Percentiles rank a stretch among this genome's conserved stretches.
These are phyloP conservation scores for Lamellibrachia satsuma DNA, from an alignment of 2,888 invertebrate genomes.

Conservation along the genomic window DNA sequence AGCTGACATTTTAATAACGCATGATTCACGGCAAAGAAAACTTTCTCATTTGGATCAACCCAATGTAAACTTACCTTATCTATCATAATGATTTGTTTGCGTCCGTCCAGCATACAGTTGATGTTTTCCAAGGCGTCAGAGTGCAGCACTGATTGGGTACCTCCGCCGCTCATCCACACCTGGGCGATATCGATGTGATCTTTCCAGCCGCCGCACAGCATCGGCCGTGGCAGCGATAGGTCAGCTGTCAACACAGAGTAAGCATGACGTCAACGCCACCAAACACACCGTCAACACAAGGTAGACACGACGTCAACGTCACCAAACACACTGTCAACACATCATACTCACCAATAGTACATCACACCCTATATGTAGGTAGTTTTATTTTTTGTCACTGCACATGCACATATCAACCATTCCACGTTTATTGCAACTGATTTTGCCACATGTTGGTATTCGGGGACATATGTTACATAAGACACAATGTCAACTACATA, in stretches of 20 bases:
- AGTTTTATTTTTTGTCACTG: no score
- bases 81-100: conserved; percentile 59
- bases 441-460: no score
- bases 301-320: no score
- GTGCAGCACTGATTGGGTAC: conserved; percentile 65
- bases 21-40: no score
- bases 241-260: conserved; percentile 44
- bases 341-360: neutral
- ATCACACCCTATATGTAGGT: no score
- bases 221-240: conserved; percentile 48
- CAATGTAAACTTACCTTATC: conserved; percentile 38
- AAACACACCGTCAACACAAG: neutral
- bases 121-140: conserved; percentile 64
- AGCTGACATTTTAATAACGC: no score
- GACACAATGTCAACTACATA: no score
- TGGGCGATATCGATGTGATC: conserved; percentile 49
- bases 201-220: conserved; percentile 52
- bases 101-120: conserved; percentile 60
- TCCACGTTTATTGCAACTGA: no score
- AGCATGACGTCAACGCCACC: neutral
- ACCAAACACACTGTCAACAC: neutral
- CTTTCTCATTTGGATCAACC: no score
- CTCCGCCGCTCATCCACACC: conserved; percentile 66
- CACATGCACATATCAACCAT: no score
- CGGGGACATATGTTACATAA: no score